phyloP scores from a whole-genome alignment of 1,140 invertebrate genomes.

The Zaprionus camerounensis region DNA sequence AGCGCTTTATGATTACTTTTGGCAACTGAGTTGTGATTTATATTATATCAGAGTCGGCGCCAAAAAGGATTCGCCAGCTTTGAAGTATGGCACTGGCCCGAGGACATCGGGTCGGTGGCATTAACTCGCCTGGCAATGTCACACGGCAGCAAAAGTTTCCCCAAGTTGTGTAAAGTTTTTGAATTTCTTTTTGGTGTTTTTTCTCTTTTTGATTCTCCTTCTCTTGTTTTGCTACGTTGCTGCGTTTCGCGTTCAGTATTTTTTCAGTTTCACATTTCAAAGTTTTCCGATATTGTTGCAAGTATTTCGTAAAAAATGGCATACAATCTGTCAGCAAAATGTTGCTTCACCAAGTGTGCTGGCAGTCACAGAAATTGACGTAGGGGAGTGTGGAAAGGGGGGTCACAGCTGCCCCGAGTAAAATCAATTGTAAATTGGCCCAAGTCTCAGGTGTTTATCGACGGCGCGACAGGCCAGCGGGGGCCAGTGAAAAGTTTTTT shows the following conservation, averaged over 20 bases:
- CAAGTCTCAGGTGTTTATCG: constrained; percentile 76
- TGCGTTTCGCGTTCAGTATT: constrained; percentile 18
- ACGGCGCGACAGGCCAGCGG: background rate
- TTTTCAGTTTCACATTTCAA: constrained; percentile 71
- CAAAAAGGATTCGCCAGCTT: constrained; percentile 66
- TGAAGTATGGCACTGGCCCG: constrained; percentile 31
- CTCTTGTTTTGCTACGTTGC: constrained; percentile 36
- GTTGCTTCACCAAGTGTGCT: constrained; percentile 47
- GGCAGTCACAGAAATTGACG: constrained; percentile 38
- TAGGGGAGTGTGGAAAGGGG: background rate
- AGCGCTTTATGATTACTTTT: constrained; percentile 72
- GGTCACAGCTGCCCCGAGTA: constrained; percentile 47
- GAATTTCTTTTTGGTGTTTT: constrained; percentile 39
- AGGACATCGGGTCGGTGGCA: background rate
- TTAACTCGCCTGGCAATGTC: constrained; percentile 68
- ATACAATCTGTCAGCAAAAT: constrained; percentile 79
- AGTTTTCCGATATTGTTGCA: constrained; percentile 78
- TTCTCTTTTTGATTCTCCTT: constrained; percentile 35
- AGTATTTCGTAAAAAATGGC: constrained; percentile 76
- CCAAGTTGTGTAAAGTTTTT: constrained; percentile 69
- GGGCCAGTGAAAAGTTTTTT: constrained; percentile 52
- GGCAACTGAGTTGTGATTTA: constrained; percentile 61
- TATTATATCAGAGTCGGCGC: constrained; percentile 22
- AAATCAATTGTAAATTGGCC: constrained; percentile 79
- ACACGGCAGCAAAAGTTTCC: constrained; percentile 73